Evolutionary conservation across 2,113 vertebrate species (phyloP), one percentile per base, ranked within the genome.

Genomic region (Paramormyrops kingsleyae): DNA sequence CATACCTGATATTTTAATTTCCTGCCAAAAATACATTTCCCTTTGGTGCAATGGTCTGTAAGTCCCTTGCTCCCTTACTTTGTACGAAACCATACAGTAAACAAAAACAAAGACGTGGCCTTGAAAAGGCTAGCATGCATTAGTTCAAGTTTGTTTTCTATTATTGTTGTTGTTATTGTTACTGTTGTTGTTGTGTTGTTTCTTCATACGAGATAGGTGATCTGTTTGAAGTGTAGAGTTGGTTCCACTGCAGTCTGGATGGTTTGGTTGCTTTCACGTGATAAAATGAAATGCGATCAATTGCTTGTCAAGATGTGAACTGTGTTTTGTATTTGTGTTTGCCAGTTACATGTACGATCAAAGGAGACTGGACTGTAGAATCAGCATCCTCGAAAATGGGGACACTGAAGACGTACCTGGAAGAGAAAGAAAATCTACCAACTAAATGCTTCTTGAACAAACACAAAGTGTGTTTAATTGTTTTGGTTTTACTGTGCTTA

Each of bases 41-140:
- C 27, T 39, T 84, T 49, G 44, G 53, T 35, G 19, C 27, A 44
- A 85, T 42, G 77, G n/a, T 31, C n/a, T 21, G 52, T 13, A 53
- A 31, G 56, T 85, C 89, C 52, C 85, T 44, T 15, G 13, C 77
- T 47, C 49, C 47, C 27, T 91, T 89, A 90, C 90, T 62, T 87
- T 88, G 88, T 87, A 88, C 50, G 70, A 90, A 91, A 84, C 44
- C 44, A n/a, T 44, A 13, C 83, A 24, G 44, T 8, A 84, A n/a
- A n/a, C 83, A 84, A 15, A 77, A 13, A 31, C 66, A 74, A 35
- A 42, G 17, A 80, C 1, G 15, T 80, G 74, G 31, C 15, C 35
- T 42, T 80, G 31, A 10, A 66, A 66, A 27, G 24, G 12, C 24
- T 4, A 66, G n/a, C n/a, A 27, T 66, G n/a, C n/a, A 1, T 70